phyloP scores from a whole-genome alignment of 2,888 invertebrate species.

The Diadromus collaris region DNA sequence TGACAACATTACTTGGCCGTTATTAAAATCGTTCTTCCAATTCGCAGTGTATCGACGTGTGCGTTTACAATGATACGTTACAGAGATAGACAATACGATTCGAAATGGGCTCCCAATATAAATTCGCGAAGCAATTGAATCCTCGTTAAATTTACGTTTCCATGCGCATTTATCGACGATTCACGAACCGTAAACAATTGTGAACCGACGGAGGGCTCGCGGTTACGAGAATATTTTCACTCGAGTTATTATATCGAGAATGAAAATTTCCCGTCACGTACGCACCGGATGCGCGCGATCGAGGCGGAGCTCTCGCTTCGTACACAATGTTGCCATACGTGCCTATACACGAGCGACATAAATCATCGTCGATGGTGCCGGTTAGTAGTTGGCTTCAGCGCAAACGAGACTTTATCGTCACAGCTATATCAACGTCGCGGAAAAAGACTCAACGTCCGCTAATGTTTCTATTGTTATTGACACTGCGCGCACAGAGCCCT shows the following conservation, averaged over 20 bases:
- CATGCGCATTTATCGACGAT: constrained; percentile 22
- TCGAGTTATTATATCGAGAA: constrained; percentile 34
- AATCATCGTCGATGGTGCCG: constrained; percentile 52
- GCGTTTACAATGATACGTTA: not conserved
- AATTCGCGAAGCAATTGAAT: constrained; percentile 31
- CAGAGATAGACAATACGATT: constrained; percentile 9
- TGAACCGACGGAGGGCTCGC: not conserved
- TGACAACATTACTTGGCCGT: not conserved
- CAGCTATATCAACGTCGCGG: constrained; percentile 33
- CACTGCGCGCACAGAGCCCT: not conserved
- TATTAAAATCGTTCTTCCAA: not conserved
- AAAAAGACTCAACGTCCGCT: constrained; percentile 14
- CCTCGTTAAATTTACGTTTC: constrained; percentile 15
- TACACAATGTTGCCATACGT: not conserved
- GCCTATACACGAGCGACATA: constrained; percentile 42
- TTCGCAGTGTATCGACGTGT: not conserved
- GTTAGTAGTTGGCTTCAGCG: constrained; percentile 39
- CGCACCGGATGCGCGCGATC: constrained; percentile 6
- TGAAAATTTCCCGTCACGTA: constrained; percentile 43
- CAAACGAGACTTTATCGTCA: constrained; percentile 50
- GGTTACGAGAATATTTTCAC: constrained; percentile 24
- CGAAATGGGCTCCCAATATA: not conserved
- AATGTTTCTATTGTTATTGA: constrained; percentile 43
- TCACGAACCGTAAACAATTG: constrained; percentile 27
- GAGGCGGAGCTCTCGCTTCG: not conserved